phyloP scores from a whole-genome alignment of 2,797 vertebrate species.

The Numenius phaeopus region DNA sequence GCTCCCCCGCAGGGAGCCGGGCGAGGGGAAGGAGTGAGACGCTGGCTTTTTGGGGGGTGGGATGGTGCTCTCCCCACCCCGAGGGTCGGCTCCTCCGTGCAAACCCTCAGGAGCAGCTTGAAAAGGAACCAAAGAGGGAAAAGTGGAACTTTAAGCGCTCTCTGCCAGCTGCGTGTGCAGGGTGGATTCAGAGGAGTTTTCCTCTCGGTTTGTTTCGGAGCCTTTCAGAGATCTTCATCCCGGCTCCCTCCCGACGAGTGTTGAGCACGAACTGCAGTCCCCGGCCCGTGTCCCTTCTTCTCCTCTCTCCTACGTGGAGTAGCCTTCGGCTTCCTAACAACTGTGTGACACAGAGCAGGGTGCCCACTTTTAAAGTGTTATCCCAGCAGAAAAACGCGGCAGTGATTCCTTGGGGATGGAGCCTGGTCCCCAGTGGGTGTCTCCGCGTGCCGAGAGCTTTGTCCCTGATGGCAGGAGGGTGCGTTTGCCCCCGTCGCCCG shows the following conservation, averaged over 20 bases:
- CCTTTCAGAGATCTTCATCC: background rate
- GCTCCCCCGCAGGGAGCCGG: background rate
- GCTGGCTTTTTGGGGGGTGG: background rate
- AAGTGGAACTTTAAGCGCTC: background rate
- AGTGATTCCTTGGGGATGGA: background rate
- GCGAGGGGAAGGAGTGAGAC: background rate
- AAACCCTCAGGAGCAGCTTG: background rate
- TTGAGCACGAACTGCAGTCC: accelerated
- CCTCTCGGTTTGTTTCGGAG: accelerated
- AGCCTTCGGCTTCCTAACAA: background rate
- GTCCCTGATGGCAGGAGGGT: background rate
- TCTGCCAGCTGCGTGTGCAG: accelerated
- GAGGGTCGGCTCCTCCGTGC: accelerated
- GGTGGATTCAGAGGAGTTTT: accelerated
- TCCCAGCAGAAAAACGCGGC: background rate
- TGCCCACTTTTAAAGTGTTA: accelerated
- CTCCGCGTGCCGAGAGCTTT: background rate
- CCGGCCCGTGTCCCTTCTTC: accelerated
- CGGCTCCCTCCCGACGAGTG: accelerated
- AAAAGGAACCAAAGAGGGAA: background rate
- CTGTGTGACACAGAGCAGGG: background rate
- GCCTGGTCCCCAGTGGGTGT: background rate
- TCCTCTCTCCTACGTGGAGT: accelerated
- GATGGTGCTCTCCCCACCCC: background rate
- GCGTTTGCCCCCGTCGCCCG: background rate